phyloP scores from a whole-genome alignment of 2,797 vertebrate genomes.

The Pterois miles region DNA sequence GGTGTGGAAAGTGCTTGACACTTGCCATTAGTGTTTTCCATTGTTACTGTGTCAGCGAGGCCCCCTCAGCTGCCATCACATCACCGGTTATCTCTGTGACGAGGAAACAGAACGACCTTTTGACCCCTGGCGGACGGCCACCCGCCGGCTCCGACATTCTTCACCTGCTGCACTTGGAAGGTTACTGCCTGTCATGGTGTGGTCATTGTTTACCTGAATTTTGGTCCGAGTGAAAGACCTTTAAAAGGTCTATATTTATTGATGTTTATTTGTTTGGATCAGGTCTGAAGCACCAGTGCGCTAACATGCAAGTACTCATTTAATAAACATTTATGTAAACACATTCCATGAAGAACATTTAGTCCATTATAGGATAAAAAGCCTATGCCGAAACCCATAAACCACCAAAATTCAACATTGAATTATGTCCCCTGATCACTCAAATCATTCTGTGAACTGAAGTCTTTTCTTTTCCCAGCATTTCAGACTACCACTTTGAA shows the following conservation, averaged over 20 bases:
- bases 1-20: conserved; percentile 62
- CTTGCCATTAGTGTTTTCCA: conserved; percentile 51
- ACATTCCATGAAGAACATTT: neutral
- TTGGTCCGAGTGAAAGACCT: neutral
- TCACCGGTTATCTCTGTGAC: conserved; percentile 52
- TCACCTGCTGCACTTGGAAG: conserved; percentile 43
- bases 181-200: conserved; percentile 14
- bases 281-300: neutral
- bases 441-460: neutral
- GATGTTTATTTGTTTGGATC: neutral
- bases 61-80: conserved; percentile 48
- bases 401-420: neutral
- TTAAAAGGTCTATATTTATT: neutral
- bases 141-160: conserved; percentile 32
- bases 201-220: neutral
- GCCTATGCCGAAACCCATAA: neutral
- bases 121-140: conserved; percentile 51
- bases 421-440: neutral
- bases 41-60: conserved; percentile 41
- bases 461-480: neutral
- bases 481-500: conserved; percentile 17
- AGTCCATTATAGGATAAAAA: neutral
- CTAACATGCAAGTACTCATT: neutral
- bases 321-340: neutral
- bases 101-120: conserved; percentile 43